Evolutionary conservation across 1,140 invertebrate genomes (phyloP).

Genomic region (Eupeodes corollae): DNA sequence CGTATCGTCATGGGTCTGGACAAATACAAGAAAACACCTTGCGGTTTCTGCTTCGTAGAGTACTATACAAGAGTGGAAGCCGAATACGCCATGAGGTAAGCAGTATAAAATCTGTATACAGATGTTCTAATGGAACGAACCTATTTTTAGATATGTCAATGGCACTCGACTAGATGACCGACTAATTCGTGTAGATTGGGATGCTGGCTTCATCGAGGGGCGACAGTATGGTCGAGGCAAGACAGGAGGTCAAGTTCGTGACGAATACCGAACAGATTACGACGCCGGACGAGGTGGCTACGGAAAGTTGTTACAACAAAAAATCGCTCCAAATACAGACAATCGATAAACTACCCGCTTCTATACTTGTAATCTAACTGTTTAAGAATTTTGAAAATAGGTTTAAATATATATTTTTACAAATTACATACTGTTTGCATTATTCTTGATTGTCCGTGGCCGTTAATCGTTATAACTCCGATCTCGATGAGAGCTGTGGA

Average conservation of each 20-base stretch:
- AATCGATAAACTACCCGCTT: conserved; percentile 6
- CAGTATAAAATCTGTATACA: not conserved
- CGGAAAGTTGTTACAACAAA: conserved; percentile 85
- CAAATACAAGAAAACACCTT: conserved; percentile 96
- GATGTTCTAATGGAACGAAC: too few species aligned
- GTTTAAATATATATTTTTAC: not conserved
- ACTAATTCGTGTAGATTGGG: conserved; percentile 97
- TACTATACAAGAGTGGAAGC: conserved; percentile 85
- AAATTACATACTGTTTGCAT: not conserved
- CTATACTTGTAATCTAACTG: not conserved
- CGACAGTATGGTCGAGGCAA: conserved; percentile 97
- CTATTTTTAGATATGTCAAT: conserved; percentile 69
- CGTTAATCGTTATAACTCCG: too few species aligned
- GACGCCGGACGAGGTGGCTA: conserved; percentile 94
- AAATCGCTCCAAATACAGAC: conserved; percentile 50
- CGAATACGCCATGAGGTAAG: conserved; percentile 78
- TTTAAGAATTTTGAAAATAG: not conserved
- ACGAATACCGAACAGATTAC: conserved; percentile 96
- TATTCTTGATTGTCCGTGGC: too few species aligned
- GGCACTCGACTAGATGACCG: conserved; percentile 94
- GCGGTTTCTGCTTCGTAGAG: conserved; percentile 99
- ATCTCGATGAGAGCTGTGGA: not conserved
- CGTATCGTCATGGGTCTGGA: conserved; percentile 97
- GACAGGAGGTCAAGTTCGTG: conserved; percentile 95
- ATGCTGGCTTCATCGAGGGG: conserved; percentile 97